Evolutionary conservation across 2,797 vertebrate species (phyloP).

Genomic region (Crenichthys baileyi): DNA sequence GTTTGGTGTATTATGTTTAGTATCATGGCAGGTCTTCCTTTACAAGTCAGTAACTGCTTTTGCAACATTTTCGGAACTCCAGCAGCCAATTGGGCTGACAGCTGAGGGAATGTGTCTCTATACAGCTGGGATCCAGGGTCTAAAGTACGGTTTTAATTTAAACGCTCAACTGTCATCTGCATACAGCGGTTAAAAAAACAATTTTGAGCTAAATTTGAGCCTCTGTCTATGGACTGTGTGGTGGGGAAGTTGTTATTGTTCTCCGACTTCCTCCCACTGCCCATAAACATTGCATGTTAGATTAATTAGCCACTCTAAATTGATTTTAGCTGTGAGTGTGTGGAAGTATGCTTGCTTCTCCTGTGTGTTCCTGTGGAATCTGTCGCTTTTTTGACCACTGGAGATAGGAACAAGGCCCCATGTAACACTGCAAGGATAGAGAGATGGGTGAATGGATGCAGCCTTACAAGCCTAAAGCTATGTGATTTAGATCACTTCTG

Average conservation of each 20-base stretch:
- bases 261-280: not conserved
- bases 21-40: no score
- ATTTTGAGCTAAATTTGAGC: no score
- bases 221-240: no score
- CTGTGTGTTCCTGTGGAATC: not conserved
- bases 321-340: not conserved
- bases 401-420: not conserved
- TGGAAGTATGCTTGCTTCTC: not conserved
- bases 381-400: not conserved
- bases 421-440: not conserved
- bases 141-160: not conserved
- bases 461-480: not conserved
- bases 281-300: not conserved
- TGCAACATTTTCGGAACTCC: not conserved
- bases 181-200: no score
- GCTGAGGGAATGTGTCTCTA: not conserved
- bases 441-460: conserved; percentile 1
- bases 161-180: no score
- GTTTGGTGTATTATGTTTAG: no score
- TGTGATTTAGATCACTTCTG: conserved; percentile 49
- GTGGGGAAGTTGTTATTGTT: no score
- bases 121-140: not conserved
- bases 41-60: not conserved
- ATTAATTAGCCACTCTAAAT: not conserved
- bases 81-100: not conserved